phyloP scores from a whole-genome alignment of 2,113 vertebrate species.

The Crotalus helleri region DNA sequence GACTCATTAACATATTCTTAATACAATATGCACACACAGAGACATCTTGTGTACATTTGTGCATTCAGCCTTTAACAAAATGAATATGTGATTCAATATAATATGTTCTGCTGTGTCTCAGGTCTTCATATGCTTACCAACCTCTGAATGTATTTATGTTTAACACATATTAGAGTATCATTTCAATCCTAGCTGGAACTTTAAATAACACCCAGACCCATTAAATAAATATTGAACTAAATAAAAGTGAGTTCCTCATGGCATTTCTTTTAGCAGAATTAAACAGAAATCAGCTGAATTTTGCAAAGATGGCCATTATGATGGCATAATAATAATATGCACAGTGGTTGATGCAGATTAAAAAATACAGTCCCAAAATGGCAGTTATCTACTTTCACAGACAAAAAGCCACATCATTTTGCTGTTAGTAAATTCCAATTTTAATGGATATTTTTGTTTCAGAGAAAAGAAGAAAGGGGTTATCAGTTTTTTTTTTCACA shows the following conservation, averaged over 20 bases:
- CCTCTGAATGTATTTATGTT: not conserved
- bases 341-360: not conserved
- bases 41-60: not conserved
- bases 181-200: not conserved
- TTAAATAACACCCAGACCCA: not conserved
- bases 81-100: not conserved
- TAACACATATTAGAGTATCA: not conserved
- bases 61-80: not conserved
- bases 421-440: not conserved
- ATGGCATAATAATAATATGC: not conserved
- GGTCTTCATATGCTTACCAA: not conserved
- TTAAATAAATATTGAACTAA: not conserved
- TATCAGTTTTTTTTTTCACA: constrained; percentile 26
- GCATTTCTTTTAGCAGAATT: not conserved
- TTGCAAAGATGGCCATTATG: not conserved
- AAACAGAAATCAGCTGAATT: not conserved
- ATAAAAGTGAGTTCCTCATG: not conserved
- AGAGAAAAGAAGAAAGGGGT: constrained; percentile 4
- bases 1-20: not conserved
- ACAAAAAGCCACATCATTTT: not conserved
- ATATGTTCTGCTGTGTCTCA: not conserved
- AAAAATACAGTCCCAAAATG: not conserved
- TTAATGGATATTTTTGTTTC: constrained; percentile 13
- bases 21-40: not conserved
- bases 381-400: not conserved